These are phyloP conservation scores for Adineta ricciae DNA, from an alignment of 2,888 invertebrate genomes.

Conservation along the genomic window DNA sequence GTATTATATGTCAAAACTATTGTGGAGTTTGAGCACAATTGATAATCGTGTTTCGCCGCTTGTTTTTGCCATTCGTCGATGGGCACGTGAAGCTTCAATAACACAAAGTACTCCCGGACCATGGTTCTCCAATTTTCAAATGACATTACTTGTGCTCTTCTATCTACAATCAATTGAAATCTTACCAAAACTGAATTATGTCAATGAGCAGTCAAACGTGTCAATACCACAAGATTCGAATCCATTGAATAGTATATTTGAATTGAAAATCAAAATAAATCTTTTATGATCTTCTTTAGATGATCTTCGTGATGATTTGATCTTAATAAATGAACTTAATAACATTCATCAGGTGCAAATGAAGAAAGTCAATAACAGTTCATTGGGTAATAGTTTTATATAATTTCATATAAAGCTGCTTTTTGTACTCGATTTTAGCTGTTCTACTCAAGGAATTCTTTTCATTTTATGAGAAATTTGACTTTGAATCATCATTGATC, in stretches of 20 bases:
- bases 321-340: neutral
- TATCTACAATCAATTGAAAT: constrained; percentile 59
- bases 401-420: neutral
- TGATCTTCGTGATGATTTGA: neutral
- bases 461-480: constrained; percentile 35
- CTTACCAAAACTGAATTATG: neutral
- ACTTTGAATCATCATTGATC: constrained; percentile 28
- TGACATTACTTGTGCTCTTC: constrained; percentile 69
- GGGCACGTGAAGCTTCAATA: constrained; percentile 64
- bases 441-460: constrained; percentile 25
- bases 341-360: neutral
- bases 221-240: neutral
- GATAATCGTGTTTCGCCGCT: constrained; percentile 68
- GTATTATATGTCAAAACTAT: constrained; percentile 68
- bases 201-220: neutral
- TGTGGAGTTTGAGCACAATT: constrained; percentile 63
- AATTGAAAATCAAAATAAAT: too few species aligned
- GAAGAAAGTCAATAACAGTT: neutral
- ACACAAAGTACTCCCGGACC: constrained; percentile 67
- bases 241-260: neutral
- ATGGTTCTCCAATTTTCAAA: constrained; percentile 77
- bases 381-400: neutral
- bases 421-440: neutral
- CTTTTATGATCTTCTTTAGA: neutral
- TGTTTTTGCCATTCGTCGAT: constrained; percentile 65